Base-by-base conservation (phyloP, 2,113 vertebrate species). In the Scomber japonicus region DNA sequence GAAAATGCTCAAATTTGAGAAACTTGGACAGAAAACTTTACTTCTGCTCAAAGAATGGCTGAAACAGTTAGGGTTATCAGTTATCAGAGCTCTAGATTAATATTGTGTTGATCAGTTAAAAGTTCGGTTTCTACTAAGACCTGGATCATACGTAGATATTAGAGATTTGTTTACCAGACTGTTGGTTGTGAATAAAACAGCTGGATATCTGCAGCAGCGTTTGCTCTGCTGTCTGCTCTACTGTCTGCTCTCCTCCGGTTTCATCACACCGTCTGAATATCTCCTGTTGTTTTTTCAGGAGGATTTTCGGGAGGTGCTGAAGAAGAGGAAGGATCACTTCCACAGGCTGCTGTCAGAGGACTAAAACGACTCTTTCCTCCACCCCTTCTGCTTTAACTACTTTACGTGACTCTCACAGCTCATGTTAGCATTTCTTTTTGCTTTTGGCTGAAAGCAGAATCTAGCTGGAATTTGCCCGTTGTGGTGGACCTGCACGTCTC, bases 281-380 rank as follows among this genome's bases (percentile, higher is more conserved):
- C 78, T 86, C 57, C 71, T 1, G 15, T 16, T 68, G 80, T 89
- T 89, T 82, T 84, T 90, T 88, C 83, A 96, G 95, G 94, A 93
- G 24, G 94, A 96, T 0, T 92, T 95, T 78, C 92, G 93, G 56
- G 86, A 91, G 17, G 86, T 92, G 65, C 92, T 96, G 77, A 95
- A 87, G 91, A 89, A 71, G 81, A 92, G 46, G 86, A 93, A 93
- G 3, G 93, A 95, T 84, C 95, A 91, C 44, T 92, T 90, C 81
- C 51, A 75, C 80, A 24, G 89, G 64, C 91, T 93, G 76, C 94
- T 95, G 6, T 5, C 93, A 0, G 87, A 94, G 83, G 94, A 89
- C 78, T 95, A 86, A 91, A 57, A 1, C 49, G 45, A 53, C 35
- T 11, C 12, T 17, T 27, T 15, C 46, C 50, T 1, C 3, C 5